Conservation (phyloP, 2,113 vertebrate species). For the Psilopogon haemacephalus region DNA sequence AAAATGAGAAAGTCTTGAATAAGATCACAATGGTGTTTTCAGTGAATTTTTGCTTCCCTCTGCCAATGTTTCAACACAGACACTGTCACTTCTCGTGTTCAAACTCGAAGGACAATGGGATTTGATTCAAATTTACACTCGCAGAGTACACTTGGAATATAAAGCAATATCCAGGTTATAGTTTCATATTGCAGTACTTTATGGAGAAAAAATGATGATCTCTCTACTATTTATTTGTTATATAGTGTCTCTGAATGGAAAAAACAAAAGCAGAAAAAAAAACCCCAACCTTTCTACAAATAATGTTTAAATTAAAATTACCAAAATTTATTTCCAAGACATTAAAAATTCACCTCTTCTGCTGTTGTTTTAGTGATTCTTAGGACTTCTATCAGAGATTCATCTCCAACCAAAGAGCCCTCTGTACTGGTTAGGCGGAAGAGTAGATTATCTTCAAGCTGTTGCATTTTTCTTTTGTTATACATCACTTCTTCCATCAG, state of each 20-base stretch:
- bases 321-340: not conserved
- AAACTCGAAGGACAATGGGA: not conserved
- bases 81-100: not conserved
- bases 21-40: not conserved
- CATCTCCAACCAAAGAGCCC: constrained; percentile 84
- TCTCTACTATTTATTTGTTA: not conserved
- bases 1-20: constrained; percentile 11
- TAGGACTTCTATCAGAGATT: constrained; percentile 83
- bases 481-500: constrained; percentile 83
- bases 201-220: not conserved
- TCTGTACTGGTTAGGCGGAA: constrained; percentile 80
- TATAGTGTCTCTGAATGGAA: not conserved
- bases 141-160: not conserved
- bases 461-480: constrained; percentile 86
- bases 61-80: not conserved
- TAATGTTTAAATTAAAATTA: not conserved
- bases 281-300: not conserved
- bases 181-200: not conserved
- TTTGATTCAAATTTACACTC: not conserved
- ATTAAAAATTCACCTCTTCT: constrained; percentile 75
- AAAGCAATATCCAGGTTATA: not conserved
- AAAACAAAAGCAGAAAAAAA: not conserved
- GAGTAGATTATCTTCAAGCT: constrained; percentile 84
- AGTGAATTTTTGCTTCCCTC: not conserved
- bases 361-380: constrained; percentile 81